These are phyloP conservation scores for Scortum barcoo DNA, from an alignment of 2,113 vertebrate species.

Conservation along the genomic window DNA sequence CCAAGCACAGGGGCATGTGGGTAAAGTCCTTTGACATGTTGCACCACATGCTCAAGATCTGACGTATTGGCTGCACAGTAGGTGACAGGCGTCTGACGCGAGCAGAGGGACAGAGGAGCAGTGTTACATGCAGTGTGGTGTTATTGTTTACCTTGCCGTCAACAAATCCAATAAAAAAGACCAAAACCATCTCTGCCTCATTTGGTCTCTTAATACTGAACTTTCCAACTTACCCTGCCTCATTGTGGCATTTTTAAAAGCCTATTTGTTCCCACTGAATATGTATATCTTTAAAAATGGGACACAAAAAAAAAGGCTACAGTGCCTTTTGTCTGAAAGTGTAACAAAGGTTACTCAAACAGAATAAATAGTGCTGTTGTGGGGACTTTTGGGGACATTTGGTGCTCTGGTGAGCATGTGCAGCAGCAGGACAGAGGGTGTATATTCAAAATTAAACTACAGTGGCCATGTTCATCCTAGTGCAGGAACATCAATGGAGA, in stretches of 20 bases:
- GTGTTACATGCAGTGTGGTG: not conserved
- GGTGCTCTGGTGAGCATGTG: not conserved
- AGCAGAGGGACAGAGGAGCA: slow-evolving; percentile 19
- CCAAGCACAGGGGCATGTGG: slow-evolving; percentile 84
- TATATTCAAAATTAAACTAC: not conserved
- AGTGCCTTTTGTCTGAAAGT: too few relatives aligned
- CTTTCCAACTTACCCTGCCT: not conserved
- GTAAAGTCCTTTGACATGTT: slow-evolving; percentile 79
- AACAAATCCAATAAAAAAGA: not conserved
- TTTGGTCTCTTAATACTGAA: not conserved
- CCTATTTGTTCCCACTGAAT: not conserved
- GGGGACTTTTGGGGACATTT: not conserved
- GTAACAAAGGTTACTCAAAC: not conserved
- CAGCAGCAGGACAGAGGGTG: not conserved
- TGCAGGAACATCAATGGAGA: not conserved
- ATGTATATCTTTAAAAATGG: too few relatives aligned
- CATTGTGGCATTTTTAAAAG: not conserved
- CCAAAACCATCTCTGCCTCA: not conserved
- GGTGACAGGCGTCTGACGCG: slow-evolving; percentile 84
- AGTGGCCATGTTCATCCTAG: not conserved
- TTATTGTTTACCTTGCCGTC: too few relatives aligned
- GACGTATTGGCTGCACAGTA: slow-evolving; percentile 87
- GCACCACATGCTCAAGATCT: slow-evolving; percentile 85
- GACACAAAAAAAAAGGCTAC: too few relatives aligned
- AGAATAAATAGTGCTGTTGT: not conserved